These are phyloP conservation scores for Anaspis maculata DNA, from an alignment of 2,888 invertebrate genomes.

Conservation along the genomic window DNA sequence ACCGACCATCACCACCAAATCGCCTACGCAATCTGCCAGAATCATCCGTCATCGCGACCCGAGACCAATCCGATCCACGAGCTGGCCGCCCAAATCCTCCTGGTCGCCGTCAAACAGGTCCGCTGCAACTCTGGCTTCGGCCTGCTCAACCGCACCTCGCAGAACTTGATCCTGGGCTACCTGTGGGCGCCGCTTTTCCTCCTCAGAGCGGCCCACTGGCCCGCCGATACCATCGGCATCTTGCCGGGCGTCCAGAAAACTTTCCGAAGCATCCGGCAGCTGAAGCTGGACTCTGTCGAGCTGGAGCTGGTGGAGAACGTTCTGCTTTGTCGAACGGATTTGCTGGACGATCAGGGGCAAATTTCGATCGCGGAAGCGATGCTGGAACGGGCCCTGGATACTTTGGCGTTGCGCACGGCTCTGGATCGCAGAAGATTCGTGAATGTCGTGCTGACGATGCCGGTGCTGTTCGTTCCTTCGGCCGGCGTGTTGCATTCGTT, in stretches of 20 bases:
- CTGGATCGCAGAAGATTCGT: slow-evolving; percentile 24
- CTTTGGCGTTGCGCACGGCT: slow-evolving; percentile 20
- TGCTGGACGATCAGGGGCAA: slow-evolving; percentile 29
- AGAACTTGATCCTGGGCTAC: slow-evolving; percentile 48
- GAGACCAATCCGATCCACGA: slow-evolving; percentile 42
- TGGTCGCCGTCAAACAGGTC: slow-evolving; percentile 49
- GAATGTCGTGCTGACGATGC: slow-evolving; percentile 28
- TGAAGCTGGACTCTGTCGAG: slow-evolving; percentile 27
- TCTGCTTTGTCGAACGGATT: slow-evolving; percentile 33
- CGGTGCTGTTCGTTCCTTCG: slow-evolving; percentile 31
- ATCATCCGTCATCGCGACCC: no score
- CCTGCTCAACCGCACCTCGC: slow-evolving; percentile 42
- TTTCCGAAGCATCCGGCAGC: slow-evolving; percentile 20
- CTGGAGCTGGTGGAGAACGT: slow-evolving; percentile 34
- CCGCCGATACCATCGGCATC: slow-evolving; percentile 40
- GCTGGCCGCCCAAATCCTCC: slow-evolving; percentile 51
- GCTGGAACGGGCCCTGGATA: slow-evolving; percentile 21
- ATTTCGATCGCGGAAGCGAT: slow-evolving; percentile 19
- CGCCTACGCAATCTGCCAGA: neutral
- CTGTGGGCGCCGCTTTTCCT: slow-evolving; percentile 54
- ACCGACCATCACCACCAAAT: neutral
- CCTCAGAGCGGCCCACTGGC: slow-evolving; percentile 50
- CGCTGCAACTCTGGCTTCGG: slow-evolving; percentile 49
- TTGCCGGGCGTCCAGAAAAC: slow-evolving; percentile 29
- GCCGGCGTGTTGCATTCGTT: slow-evolving; percentile 28